Base-by-base conservation (phyloP, 37 sponge, comb jelly and placozoan species). In the Oopsacas minuta region DNA sequence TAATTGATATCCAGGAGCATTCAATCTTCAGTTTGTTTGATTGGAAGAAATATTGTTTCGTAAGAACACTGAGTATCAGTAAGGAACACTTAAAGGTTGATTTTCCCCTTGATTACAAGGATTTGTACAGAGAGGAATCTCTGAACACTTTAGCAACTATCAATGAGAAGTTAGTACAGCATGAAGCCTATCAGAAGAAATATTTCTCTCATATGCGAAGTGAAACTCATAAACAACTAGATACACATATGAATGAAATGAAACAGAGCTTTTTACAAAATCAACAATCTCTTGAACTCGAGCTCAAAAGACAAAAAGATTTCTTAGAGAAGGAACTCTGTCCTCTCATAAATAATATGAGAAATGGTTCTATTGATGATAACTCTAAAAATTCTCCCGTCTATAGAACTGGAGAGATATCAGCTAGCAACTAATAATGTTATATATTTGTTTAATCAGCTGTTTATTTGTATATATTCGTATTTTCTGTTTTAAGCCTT, bases 1-100 rank as follows among this genome's bases (percentile, higher is more conserved):
- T 61, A 7, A 61, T 61, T 12, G 75, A 61, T 61, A n/a, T 61
- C 28, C 75, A 61, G 75, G 75, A 61, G 75, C 75, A 61, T 61
- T 61, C 75, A 32, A n/a, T 61, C 20, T 61, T 61, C 30, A 61
- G 75, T 61, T 12, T 61, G 75, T 61, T 61, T 61, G 75, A 61
- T 12, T 61, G 75, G 75, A 61, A 61, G 30, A 61, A 61, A 34
- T 61, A 61, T 12, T 61, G 75, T 34, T 61, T 61, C 75, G 75
- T 61, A 3, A 61, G 30, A 61, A 61, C 75, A 5, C 30, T 61
- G 30, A 61, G 30, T n/a, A 61, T 61, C 28, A 25, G 28, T 34
- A 61, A 61, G 28, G 75, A 61, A 34, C 75, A 61, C 3, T 3
- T 61, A 5, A 61, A n/a, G 30, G 75, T 12, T 32, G 75, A 61